phyloP scores from a whole-genome alignment of 2,888 invertebrate genomes.

The Ophraella communa region DNA sequence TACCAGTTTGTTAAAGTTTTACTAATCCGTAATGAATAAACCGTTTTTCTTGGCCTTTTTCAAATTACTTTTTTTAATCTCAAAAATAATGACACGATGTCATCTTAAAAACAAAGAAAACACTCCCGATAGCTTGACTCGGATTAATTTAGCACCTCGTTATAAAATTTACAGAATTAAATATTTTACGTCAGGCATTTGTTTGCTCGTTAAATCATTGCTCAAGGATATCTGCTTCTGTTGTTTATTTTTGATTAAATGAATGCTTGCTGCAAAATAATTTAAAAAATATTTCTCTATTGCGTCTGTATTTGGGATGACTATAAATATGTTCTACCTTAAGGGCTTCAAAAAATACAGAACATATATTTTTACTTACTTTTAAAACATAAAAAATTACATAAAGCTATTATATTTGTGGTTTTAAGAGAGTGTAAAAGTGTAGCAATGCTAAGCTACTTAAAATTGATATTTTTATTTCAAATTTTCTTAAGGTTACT shows the following conservation, averaged over 20 bases:
- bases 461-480: too few relatives aligned
- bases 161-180: conserved; percentile 4
- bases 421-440: too few relatives aligned
- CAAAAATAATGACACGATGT: conserved; percentile 3
- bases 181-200: neutral
- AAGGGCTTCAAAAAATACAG: neutral
- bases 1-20: too few relatives aligned
- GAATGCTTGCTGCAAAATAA: neutral
- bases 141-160: conserved; percentile 1
- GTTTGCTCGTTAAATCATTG: conserved; percentile 4
- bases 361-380: too few relatives aligned
- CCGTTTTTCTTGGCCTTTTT: neutral
- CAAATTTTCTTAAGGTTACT: too few relatives aligned
- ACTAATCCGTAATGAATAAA: too few relatives aligned
- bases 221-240: neutral
- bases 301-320: neutral
- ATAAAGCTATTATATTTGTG: too few relatives aligned
- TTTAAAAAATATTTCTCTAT: neutral
- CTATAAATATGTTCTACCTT: neutral
- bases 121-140: neutral
- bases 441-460: too few relatives aligned
- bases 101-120: neutral
- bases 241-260: neutral
- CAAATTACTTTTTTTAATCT: neutral
- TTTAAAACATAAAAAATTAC: too few relatives aligned